Evolutionary conservation across 2,888 invertebrate genomes (phyloP).

Genomic region (Syrphus vitripennis): DNA sequence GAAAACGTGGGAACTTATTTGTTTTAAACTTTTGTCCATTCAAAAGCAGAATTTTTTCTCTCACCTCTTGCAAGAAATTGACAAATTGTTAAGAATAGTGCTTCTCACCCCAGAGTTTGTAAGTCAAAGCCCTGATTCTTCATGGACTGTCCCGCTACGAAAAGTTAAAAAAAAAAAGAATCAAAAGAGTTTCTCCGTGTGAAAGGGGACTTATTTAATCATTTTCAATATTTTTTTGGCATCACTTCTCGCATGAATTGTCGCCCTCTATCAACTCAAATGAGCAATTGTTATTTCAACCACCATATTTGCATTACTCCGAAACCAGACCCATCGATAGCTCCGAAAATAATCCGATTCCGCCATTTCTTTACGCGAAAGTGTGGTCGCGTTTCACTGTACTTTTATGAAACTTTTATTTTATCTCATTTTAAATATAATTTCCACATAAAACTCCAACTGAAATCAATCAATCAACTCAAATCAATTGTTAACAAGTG

Average conservation of each 20-base stretch:
- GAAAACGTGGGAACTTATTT: too few species aligned
- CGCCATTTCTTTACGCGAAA: conserved; percentile 71
- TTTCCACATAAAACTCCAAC: conserved; percentile 53
- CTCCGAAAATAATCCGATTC: conserved; percentile 64
- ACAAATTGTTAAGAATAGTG: too few species aligned
- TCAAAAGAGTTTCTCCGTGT: too few species aligned
- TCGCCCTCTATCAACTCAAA: conserved; percentile 30
- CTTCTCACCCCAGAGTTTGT: too few species aligned
- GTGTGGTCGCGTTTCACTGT: conserved; percentile 68
- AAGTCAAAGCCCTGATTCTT: too few species aligned
- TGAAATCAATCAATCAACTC: background rate
- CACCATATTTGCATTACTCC: conserved; percentile 59
- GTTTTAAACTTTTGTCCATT: too few species aligned
- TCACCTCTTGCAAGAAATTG: too few species aligned
- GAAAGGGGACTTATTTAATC: too few species aligned
- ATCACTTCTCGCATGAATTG: background rate
- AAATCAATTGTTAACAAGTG: conserved; percentile 6
- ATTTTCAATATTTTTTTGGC: too few species aligned
- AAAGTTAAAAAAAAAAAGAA: too few species aligned
- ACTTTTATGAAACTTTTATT: conserved; percentile 64
- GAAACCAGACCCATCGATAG: conserved; percentile 39
- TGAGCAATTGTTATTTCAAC: background rate
- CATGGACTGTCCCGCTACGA: too few species aligned
- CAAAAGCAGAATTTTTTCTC: too few species aligned
- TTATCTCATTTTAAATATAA: conserved; percentile 55